Evolutionary conservation across 1,140 invertebrate genomes (phyloP), one percentile per base, ranked within the genome.

Genomic region (Papilio aristodemus): DNA sequence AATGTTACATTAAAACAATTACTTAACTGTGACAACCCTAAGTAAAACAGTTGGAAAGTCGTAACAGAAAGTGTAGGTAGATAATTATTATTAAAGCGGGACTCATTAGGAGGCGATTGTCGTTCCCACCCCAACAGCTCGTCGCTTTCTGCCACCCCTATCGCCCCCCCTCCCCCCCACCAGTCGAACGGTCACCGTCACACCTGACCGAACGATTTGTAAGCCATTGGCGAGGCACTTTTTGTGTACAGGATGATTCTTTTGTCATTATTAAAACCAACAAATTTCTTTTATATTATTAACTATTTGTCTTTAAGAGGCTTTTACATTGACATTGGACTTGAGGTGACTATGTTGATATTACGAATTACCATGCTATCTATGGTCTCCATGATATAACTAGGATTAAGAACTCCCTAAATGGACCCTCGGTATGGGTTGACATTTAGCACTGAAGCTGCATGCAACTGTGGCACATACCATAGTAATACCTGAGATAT

Each of bases 71-170:
- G 86, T 89, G 86, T 90, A 87, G 87, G 80, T 87, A 82, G 86
- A 88, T 90, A 90, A 90, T 90, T 85, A 89, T 89, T 86, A 88
- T 85, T 86, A 83, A 84, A 83, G 75, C 75, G 67, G 69, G 83
- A 84, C 85, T 90, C 88, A 90, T 90, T 90, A 90, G 86, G 77
- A 75, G 71, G 37, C 88, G 86, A 90, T 90, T 90, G 88, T 90
- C 84, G 80, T 83, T 70, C 78, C 74, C 70, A 64, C 71, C 59
- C 37, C 43, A 11, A 17, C 36, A 43, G 6, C 4, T 36, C 32
- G 17, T 1, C 62, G 4, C 27, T 25, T 43, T 7, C 22, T 39
- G 38, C 38, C 14, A 17, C 14, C 14, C 43, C 43, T 14, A 1
- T 17, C 0, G 0, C 70, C 63, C 57, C 62, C 25, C 41, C 41